Base-by-base conservation (phyloP, 1,140 invertebrate species). In the Adelges cooleyi region DNA sequence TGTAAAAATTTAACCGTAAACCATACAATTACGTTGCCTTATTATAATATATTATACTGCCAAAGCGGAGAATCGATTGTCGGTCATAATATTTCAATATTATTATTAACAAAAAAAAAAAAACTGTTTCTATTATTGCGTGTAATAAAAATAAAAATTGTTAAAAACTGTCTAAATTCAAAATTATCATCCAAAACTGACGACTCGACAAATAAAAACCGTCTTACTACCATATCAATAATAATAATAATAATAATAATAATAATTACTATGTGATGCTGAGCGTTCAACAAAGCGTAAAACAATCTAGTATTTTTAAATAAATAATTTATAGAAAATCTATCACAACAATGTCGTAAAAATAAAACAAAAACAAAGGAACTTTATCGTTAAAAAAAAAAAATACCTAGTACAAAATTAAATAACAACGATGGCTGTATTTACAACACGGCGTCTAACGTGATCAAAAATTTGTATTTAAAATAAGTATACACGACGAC, bases 331-430 rank as follows among this genome's bases (percentile, higher is more conserved):
- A 56, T 49, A 53, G 36, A n/a, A n/a, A 49, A 29, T 59, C 38
- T 56, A 38, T 56, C 40, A 59, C 44, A 48, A 54, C 50, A 54
- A 48, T 36, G n/a, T 33, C n/a, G n/a, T 22, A 38, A 42, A 40
- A 42, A 40, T n/a, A 38, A 33, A 29, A 27, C 8, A 67, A 59
- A 59, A 54, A 50, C 48, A 59, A 66, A 48, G 66, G 65, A 51
- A 52, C 67, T 51, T 52, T 68, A 50, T 68, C 53, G 25, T 56
- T n/a, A n/a, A n/a, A n/a, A n/a, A 54, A 40, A 54, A 54, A 42
- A 42, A 59, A 59, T 59, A 59, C 38, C 49, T 17, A 68, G 59
- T 44, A 62, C 53, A 51, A 46, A 68, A 49, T 48, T 68, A 67
- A 52, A 44, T 67, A 65, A 49, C 40, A 50, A 49, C 33, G 11